Evolutionary conservation across 2,113 vertebrate species (phyloP).

Genomic region (Gavialis gangeticus): DNA sequence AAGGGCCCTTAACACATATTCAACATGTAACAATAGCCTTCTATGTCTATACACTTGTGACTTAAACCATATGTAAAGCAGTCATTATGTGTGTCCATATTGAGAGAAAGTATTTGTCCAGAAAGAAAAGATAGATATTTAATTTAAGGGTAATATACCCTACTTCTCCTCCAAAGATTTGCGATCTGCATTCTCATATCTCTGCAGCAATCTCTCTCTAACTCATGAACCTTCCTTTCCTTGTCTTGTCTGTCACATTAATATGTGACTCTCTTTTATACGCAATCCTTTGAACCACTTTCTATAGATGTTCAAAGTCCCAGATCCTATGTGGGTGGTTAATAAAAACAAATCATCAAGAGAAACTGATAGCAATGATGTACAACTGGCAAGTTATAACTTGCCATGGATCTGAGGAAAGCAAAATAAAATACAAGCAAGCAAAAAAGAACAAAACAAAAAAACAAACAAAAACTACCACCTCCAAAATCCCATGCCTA

Average conservation of each 20-base stretch:
- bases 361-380: not conserved
- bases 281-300: not conserved
- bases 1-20: too few relatives aligned
- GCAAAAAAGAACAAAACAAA: not conserved
- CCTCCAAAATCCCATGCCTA: too few relatives aligned
- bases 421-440: not conserved
- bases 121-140: not conserved
- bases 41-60: too few relatives aligned
- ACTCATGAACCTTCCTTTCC: not conserved
- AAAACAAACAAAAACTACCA: not conserved
- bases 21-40: too few relatives aligned
- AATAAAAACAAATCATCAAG: slow-evolving; percentile 27
- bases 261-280: not conserved
- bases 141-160: not conserved
- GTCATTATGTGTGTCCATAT: too few relatives aligned
- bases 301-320: not conserved
- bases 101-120: not conserved
- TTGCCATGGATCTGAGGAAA: not conserved
- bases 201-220: not conserved
- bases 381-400: not conserved
- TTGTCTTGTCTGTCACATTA: not conserved
- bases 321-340: not conserved
- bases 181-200: not conserved
- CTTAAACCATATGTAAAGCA: too few relatives aligned
- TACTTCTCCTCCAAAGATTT: not conserved